A percentile compares a stretch with the other conserved stretches of the same genome.
Conservation (phyloP, 1,140 invertebrate genomes). For the Conopomorpha cramerella region DNA sequence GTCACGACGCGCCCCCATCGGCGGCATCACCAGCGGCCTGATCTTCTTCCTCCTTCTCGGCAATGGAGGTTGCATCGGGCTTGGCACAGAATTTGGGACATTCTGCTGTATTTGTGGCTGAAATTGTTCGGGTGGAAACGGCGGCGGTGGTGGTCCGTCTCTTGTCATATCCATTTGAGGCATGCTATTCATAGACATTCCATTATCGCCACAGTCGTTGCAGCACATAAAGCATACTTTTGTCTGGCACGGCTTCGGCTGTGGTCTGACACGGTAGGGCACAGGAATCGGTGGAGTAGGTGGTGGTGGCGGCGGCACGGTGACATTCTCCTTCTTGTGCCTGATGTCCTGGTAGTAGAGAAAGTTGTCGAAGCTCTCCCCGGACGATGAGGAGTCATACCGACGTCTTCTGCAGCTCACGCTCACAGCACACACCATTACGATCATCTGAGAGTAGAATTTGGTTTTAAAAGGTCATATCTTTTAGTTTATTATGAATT, state of each 20-base stretch:
- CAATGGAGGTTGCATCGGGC: conserved; percentile 2
- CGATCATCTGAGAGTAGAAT: too few relatives aligned
- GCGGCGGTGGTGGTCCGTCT: background rate
- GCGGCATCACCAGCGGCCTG: conserved; percentile 5
- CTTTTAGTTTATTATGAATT: too few relatives aligned
- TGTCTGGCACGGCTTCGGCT: too few relatives aligned
- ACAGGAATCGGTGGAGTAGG: background rate
- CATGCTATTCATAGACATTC: background rate
- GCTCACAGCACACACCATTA: too few relatives aligned
- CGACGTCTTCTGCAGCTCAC: too few relatives aligned
- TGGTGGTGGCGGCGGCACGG: background rate
- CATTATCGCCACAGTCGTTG: background rate
- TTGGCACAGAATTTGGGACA: conserved; percentile 5
- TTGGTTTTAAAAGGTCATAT: too few relatives aligned
- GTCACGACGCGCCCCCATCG: conserved; percentile 15
- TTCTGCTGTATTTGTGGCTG: conserved; percentile 5
- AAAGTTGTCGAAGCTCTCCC: background rate
- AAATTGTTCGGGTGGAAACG: conserved; percentile 3
- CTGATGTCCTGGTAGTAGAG: background rate
- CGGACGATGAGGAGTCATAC: too few relatives aligned
- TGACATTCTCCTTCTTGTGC: background rate
- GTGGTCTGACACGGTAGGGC: too few relatives aligned
- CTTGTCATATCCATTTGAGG: background rate
- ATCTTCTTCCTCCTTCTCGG: conserved; percentile 12
- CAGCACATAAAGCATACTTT: background rate